These are phyloP conservation scores for Achatina immaculata DNA, from an alignment of 1,140 invertebrate species.

Conservation along the genomic window DNA sequence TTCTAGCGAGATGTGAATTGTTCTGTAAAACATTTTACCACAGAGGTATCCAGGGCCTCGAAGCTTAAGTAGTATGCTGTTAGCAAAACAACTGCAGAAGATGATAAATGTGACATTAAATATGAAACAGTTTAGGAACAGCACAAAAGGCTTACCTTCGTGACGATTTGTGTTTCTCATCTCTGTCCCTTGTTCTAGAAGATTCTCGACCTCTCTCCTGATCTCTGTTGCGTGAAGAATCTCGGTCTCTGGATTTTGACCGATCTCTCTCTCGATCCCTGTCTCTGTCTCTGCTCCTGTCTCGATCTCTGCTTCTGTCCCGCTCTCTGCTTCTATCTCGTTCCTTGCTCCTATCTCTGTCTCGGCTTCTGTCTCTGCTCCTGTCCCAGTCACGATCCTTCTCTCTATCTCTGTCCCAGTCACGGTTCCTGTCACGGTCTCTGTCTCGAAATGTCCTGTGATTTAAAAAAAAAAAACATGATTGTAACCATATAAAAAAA, in stretches of 20 bases:
- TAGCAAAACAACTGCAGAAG: neutral
- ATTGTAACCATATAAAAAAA: too few species aligned
- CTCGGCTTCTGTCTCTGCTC: neutral
- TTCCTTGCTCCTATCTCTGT: constrained; percentile 10
- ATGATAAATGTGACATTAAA: neutral
- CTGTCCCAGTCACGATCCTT: neutral
- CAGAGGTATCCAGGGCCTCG: too few species aligned
- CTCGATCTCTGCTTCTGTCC: constrained; percentile 18
- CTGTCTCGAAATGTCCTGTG: constrained; percentile 3
- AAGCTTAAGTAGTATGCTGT: too few species aligned
- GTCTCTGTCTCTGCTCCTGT: constrained; percentile 3
- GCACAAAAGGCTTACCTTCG: neutral
- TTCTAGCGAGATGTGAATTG: too few species aligned
- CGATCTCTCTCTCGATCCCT: constrained; percentile 30
- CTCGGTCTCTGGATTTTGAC: constrained; percentile 22
- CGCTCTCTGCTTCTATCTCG: neutral
- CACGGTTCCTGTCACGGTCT: neutral
- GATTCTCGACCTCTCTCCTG: constrained; percentile 17
- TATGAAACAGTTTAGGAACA: neutral
- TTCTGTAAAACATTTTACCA: too few species aligned
- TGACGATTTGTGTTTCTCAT: constrained; percentile 32
- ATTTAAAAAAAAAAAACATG: neutral
- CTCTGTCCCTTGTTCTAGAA: constrained; percentile 23
- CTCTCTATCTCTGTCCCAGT: constrained; percentile 20
- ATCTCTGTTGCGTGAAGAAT: constrained; percentile 22